Base-by-base conservation (phyloP, 1,140 invertebrate genomes). In the Colletes gigas region DNA sequence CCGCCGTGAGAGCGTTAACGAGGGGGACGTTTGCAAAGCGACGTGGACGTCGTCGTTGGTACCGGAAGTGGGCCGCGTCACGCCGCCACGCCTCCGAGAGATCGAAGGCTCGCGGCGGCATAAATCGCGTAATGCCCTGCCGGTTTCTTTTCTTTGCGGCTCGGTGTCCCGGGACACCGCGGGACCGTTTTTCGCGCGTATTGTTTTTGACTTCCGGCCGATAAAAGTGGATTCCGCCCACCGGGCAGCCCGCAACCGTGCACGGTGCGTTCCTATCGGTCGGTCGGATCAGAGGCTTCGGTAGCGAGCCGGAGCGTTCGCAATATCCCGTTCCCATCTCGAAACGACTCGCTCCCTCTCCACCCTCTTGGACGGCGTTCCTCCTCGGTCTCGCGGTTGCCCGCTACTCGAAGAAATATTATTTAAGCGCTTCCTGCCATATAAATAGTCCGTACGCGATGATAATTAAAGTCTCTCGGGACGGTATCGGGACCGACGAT, bases 381-480 rank as follows among this genome's bases (percentile, higher is more conserved):
- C 54, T 41, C 62, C 47, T 66, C 67, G 52, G 6, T 12, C 63
- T 57, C 59, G 72, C 74, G 47, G 47, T 70, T 73, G 63, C 81
- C 60, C 69, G 80, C 41, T 21, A 85, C 88, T 89, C 86, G 83
- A 84, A 92, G 90, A 91, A 93, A 92, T 93, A 93, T 93, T 93
- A 93, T 93, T 93, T 93, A 93, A 93, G 90, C 90, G 91, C 90
- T 93, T 93, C 92, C 93, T 93, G 92, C 90, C 92, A 91, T 92
- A 93, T 93, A 93, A 92, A 93, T 92, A 92, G 88, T 89, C 89
- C 85, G 86, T 91, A 90, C 90, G 89, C 91, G 91, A 93, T 93
- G 91, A 93, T 93, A 93, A 93, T 93, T 93, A 93, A 92, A 93
- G 90, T 91, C 84, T 81, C 88, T 68, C 78, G 77, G 76, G 86